Percentiles rank a stretch among this genome's conserved stretches.
Evolutionary conservation across 2,797 vertebrate genomes (phyloP).

Genomic region (Miichthys miiuy): DNA sequence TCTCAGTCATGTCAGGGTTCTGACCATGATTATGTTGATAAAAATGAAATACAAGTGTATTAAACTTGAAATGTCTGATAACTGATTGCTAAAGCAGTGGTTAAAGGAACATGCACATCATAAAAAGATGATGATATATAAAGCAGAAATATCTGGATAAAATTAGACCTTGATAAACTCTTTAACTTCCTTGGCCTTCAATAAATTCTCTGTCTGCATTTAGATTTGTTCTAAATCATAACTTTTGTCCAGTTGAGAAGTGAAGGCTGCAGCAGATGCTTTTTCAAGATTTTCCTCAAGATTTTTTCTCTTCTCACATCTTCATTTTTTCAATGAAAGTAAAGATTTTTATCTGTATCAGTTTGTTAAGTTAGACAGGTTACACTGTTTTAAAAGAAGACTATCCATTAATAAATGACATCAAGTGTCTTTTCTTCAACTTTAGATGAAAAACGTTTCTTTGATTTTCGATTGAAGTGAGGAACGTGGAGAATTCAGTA

Average conservation of each 20-base stretch:
- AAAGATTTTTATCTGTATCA: background rate
- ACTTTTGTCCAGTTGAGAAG: background rate
- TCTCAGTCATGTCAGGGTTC: background rate
- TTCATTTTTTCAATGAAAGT: background rate
- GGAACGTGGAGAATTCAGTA: background rate
- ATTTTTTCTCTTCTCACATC: background rate
- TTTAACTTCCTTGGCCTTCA: background rate
- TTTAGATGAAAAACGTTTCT: conserved; percentile 2
- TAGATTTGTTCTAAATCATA: background rate
- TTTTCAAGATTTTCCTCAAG: background rate
- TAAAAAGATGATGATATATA: background rate
- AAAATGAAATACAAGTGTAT: background rate
- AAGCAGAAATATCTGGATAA: background rate
- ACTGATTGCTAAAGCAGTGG: background rate
- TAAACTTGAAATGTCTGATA: background rate
- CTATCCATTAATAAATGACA: conserved; percentile 15
- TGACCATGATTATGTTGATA: background rate
- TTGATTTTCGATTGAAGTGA: conserved; percentile 2
- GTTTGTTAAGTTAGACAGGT: background rate
- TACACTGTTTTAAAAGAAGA: conserved; percentile 4
- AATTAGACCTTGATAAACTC: background rate
- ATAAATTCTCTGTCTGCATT: background rate
- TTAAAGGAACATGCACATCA: background rate
- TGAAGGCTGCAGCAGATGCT: background rate
- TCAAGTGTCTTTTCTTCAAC: conserved; percentile 13